Evolutionary conservation across 1,140 invertebrate species (phyloP), one percentile per base, ranked within the genome.

Genomic region (Zelostemma sp.): DNA sequence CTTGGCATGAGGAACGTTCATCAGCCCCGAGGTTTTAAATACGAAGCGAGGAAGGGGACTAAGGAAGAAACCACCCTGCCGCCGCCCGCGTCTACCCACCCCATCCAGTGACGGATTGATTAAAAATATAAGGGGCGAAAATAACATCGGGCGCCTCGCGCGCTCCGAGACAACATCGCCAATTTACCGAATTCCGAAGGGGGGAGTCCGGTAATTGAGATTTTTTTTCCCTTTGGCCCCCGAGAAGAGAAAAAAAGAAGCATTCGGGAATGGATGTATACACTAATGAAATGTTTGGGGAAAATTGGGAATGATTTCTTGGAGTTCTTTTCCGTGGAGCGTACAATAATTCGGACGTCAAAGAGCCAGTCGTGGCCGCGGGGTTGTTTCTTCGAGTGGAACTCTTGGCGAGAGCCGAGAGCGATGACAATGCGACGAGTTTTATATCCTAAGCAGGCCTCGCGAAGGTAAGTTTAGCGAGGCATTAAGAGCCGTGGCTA

Each of bases 11-110:
- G 81, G 81, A 82, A 79, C 81, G 84, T 85, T 85, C 84, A 85
- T 85, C 84, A 85, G 84, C 84, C 84, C 79, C 82, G 82, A 85
- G 80, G 81, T 85, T 85, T 85, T 85, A 85, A 85, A 85, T 85
- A 85, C 83, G 80, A 80, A 78, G 65, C 75, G 77, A 77, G 78
- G 77, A 77, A 81, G 80, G 79, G 78, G 80, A 82, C 82, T 80
- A 83, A 81, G 80, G 75, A 82, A 80, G 82, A 82, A 81, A 79
- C 76, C 81, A 80, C 74, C 81, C 72, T 48, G 70, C 49, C 67
- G 69, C 72, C 60, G 25, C 64, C 43, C 60, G 67, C 77, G 73
- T 79, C 79, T 77, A 78, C 79, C 73, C 73, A 78, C 79, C 73
- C 73, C 75, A 76, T 65, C 80, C 83, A 84, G 81, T 85, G 82